These are phyloP conservation scores for Megaustenia siamemsis DNA, from an alignment of 2,888 invertebrate species.

Conservation along the genomic window DNA sequence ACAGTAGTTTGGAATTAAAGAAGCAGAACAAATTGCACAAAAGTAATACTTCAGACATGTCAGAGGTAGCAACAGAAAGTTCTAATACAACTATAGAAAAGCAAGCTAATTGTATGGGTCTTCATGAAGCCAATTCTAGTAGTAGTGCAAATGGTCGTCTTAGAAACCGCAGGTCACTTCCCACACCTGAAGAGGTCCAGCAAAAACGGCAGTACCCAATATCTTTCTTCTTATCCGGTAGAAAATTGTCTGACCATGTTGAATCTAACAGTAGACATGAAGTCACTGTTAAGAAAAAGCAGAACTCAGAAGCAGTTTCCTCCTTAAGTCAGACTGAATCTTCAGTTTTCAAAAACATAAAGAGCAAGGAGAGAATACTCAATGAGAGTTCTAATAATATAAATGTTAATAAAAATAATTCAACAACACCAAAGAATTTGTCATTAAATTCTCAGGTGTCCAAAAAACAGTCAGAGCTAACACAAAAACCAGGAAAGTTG, in stretches of 20 bases:
- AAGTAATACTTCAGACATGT: neutral
- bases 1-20: neutral
- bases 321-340: neutral
- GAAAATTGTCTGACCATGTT: neutral
- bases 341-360: neutral
- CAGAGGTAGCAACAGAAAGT: neutral
- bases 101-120: neutral
- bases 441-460: neutral
- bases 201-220: slow-evolving; percentile 28
- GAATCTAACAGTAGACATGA: neutral
- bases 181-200: slow-evolving; percentile 32
- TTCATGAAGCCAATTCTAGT: neutral
- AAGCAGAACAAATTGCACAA: neutral
- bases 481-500: neutral
- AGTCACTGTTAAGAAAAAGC: neutral
- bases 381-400: neutral
- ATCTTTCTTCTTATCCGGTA: neutral
- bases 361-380: neutral
- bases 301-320: neutral
- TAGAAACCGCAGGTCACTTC: slow-evolving; percentile 33
- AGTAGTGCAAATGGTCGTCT: slow-evolving; percentile 6
- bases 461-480: neutral
- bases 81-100: neutral
- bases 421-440: neutral
- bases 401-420: neutral